These are phyloP conservation scores for Chionoecetes opilio DNA, from an alignment of 1,140 invertebrate species.

Conservation along the genomic window DNA sequence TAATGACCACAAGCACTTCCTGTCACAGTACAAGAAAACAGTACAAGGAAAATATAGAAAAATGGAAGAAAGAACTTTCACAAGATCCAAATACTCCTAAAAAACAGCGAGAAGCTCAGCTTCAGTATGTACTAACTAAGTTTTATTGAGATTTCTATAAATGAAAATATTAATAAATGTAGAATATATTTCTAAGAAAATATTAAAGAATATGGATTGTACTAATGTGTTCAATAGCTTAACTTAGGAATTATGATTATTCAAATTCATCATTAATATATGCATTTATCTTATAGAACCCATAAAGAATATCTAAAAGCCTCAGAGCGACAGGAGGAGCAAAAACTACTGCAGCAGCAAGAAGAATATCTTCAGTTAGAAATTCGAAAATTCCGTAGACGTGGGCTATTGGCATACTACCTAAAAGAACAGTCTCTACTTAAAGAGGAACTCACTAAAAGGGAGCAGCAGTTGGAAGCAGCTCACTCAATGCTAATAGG, in stretches of 20 bases:
- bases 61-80: slow-evolving; percentile 96
- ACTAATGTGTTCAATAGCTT: background rate
- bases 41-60: slow-evolving; percentile 98
- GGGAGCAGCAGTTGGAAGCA: slow-evolving; percentile 96
- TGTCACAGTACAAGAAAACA: slow-evolving; percentile 97
- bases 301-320: slow-evolving; percentile 97
- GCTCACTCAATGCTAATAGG: slow-evolving; percentile 97
- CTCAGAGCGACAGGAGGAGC: slow-evolving; percentile 95
- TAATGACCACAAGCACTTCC: slow-evolving; percentile 94
- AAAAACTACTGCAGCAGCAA: slow-evolving; percentile 92
- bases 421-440: slow-evolving; percentile 92
- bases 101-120: slow-evolving; percentile 94
- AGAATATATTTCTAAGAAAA: background rate
- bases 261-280: background rate
- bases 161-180: background rate
- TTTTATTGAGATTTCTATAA: background rate
- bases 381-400: slow-evolving; percentile 95
- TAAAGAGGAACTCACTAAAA: slow-evolving; percentile 94
- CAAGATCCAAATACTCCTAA: slow-evolving; percentile 96
- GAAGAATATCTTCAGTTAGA: slow-evolving; percentile 96
- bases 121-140: slow-evolving; percentile 87
- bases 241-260: background rate
- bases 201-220: background rate
- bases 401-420: slow-evolving; percentile 94
- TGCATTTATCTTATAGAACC: slow-evolving; percentile 85